Evolutionary conservation across 1,140 invertebrate species (phyloP).

Genomic region (Drosophila nebulosa): DNA sequence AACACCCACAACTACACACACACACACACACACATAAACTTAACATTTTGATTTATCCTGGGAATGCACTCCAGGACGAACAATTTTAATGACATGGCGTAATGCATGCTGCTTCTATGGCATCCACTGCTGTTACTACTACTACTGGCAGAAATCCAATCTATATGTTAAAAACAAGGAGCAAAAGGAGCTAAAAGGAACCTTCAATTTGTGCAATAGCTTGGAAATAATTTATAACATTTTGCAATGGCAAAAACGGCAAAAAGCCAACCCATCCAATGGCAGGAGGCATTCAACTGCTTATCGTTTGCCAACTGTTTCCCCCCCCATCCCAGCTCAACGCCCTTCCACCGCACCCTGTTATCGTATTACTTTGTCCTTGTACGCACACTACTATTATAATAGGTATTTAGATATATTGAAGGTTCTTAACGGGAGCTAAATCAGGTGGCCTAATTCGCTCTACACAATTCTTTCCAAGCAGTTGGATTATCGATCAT

Average conservation of each 20-base stretch:
- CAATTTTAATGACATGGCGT: conserved; percentile 66
- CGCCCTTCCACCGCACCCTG: too few relatives aligned
- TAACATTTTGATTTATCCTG: conserved; percentile 68
- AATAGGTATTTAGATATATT: not conserved
- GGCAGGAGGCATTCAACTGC: not conserved
- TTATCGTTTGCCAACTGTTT: conserved; percentile 4
- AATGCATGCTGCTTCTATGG: not conserved
- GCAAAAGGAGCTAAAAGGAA: conserved; percentile 52
- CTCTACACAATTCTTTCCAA: not conserved
- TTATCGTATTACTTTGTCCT: not conserved
- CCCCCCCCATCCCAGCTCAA: not conserved
- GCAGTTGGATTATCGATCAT: not conserved
- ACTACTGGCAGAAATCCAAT: conserved; percentile 55
- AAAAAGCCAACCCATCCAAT: not conserved
- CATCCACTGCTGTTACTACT: not conserved
- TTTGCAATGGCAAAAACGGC: conserved; percentile 42
- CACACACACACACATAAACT: conserved; percentile 27
- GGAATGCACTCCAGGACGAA: conserved; percentile 60
- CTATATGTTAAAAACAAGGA: conserved; percentile 71
- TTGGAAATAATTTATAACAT: conserved; percentile 76
- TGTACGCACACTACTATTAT: not conserved
- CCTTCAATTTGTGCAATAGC: conserved; percentile 72
- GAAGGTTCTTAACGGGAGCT: not conserved
- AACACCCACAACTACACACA: conserved; percentile 20
- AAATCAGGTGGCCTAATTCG: not conserved